Conservation (phyloP, 2,797 vertebrate genomes). For the Anableps anableps region DNA sequence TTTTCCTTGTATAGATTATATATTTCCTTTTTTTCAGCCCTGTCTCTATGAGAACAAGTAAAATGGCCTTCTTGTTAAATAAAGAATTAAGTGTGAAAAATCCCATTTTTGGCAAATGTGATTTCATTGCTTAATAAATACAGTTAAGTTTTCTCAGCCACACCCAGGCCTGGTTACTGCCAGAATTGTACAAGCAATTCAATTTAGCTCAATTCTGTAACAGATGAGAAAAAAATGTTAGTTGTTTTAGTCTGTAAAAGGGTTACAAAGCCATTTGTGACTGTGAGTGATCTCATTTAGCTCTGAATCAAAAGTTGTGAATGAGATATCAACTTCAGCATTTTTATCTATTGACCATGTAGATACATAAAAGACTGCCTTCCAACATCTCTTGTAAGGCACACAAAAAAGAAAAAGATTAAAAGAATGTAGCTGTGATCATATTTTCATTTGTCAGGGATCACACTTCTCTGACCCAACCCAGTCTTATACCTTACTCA, state of each 20-base stretch:
- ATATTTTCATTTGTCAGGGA: slow-evolving; percentile 27
- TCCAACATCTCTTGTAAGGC: too few species aligned
- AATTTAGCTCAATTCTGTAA: background rate
- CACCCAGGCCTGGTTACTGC: background rate
- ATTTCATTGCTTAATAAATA: too few species aligned
- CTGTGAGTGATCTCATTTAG: background rate
- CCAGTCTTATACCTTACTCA: slow-evolving; percentile 24
- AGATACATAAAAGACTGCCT: too few species aligned
- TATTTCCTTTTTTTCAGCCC: background rate
- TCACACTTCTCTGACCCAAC: slow-evolving; percentile 21
- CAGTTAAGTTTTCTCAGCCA: background rate
- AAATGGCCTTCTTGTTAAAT: background rate
- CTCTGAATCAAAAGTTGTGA: background rate
- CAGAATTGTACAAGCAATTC: background rate
- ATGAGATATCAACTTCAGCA: background rate
- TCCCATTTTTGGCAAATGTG: background rate
- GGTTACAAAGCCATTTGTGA: background rate
- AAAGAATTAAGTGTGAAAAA: background rate
- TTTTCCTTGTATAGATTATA: background rate
- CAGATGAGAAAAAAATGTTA: rapidly evolving
- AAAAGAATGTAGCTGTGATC: slow-evolving; percentile 28
- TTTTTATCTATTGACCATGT: background rate
- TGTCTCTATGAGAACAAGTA: background rate
- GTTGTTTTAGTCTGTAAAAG: background rate
- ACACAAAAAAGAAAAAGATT: slow-evolving; percentile 28